These are phyloP conservation scores for Nemotelus pantherinus DNA, from an alignment of 2,888 invertebrate species.

Conservation along the genomic window DNA sequence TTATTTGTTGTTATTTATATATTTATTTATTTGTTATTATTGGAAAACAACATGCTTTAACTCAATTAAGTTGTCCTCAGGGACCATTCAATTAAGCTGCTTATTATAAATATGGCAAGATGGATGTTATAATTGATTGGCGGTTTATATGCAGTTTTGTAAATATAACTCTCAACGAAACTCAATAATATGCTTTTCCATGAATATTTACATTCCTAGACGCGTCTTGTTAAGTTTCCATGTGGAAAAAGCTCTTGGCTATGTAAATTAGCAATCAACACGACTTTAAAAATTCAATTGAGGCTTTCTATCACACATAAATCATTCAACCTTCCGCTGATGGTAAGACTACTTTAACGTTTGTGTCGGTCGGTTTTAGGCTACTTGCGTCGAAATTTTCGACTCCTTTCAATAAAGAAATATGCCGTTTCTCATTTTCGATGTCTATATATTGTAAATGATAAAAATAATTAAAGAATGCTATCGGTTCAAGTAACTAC, in stretches of 20 bases:
- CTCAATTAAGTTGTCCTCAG: neutral
- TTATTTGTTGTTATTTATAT: neutral
- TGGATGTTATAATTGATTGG: no score
- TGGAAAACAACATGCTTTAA: neutral
- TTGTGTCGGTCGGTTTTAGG: conserved; percentile 80
- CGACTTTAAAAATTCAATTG: no score
- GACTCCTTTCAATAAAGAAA: conserved; percentile 79
- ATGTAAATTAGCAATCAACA: no score
- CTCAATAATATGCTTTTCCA: no score
- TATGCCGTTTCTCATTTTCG: conserved; percentile 78
- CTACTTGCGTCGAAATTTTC: conserved; percentile 80
- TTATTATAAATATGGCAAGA: no score
- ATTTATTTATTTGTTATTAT: no score
- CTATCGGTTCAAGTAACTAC: neutral
- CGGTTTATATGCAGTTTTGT: no score
- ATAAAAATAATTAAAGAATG: neutral
- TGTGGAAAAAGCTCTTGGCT: no score
- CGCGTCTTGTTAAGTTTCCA: no score
- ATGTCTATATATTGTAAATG: conserved; percentile 68
- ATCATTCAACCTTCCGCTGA: conserved; percentile 77
- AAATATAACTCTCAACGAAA: no score
- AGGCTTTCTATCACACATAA: conserved; percentile 13
- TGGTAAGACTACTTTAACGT: conserved; percentile 85
- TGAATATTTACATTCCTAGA: no score
- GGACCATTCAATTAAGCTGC: neutral